Evolutionary conservation across 2,888 invertebrate genomes (phyloP).

Genomic region (Metalampra italica): DNA sequence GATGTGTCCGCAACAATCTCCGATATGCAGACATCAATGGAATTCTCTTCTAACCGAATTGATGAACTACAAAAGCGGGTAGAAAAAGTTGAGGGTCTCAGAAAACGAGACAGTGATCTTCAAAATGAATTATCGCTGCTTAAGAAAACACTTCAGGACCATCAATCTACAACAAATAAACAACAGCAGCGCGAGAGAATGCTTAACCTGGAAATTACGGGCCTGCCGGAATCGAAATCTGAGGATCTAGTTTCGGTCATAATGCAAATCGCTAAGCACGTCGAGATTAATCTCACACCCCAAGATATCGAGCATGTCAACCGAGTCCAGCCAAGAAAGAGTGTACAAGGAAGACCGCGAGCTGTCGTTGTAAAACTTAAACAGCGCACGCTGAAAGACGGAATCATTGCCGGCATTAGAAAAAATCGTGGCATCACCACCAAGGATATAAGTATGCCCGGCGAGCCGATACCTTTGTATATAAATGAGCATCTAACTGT

Average conservation of each 20-base stretch:
- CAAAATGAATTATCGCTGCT: not conserved
- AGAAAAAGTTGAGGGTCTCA: not conserved
- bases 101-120: not conserved
- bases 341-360: conserved; percentile 6
- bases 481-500: conserved; percentile 15
- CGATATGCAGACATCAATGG: not conserved
- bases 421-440: conserved; percentile 4
- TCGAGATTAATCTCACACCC: not conserved
- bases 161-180: not conserved
- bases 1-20: too few relatives aligned
- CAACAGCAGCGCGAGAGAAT: conserved; percentile 4
- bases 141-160: not conserved
- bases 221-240: conserved; percentile 3
- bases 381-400: conserved; percentile 2
- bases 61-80: not conserved
- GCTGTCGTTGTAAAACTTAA: conserved; percentile 6
- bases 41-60: not conserved
- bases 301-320: conserved; percentile 6
- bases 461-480: conserved; percentile 4
- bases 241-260: not conserved
- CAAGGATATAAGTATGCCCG: conserved; percentile 4
- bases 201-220: conserved; percentile 1
- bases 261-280: not conserved
- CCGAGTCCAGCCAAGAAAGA: conserved; percentile 4
- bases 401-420: conserved; percentile 7